Conservation (phyloP, 1,140 invertebrate genomes). For the Holotrichia oblita region DNA sequence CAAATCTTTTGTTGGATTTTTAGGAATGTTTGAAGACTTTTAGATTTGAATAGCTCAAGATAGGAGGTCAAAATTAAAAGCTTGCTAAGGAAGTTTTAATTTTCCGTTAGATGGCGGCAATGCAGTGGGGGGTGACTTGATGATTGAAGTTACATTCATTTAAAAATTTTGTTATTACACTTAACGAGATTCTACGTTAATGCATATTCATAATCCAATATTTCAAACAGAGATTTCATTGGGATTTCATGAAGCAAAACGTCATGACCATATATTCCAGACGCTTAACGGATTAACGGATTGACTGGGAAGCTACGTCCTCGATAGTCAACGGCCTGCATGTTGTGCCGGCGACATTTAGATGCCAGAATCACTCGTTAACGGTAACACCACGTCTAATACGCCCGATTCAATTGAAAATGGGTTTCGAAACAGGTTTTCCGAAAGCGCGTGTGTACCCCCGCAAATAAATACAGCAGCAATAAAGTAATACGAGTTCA, state of each 20-base stretch:
- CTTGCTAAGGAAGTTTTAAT: no score
- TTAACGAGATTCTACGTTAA: no score
- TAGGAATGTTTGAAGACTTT: no score
- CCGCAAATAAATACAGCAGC: neutral
- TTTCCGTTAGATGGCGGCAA: no score
- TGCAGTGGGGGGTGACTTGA: no score
- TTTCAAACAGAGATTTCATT: neutral
- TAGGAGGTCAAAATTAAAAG: no score
- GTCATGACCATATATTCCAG: neutral
- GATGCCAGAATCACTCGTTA: no score
- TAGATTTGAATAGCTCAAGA: no score
- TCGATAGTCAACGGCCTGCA: neutral
- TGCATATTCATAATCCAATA: neutral
- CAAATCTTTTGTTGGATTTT: no score
- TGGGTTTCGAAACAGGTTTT: neutral
- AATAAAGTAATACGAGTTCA: no score
- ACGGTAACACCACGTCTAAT: neutral
- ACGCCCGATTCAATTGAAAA: neutral
- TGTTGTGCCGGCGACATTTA: neutral
- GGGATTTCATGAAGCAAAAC: neutral
- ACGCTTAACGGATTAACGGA: conserved; percentile 6
- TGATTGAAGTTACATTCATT: no score
- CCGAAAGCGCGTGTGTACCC: neutral
- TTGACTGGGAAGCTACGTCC: neutral
- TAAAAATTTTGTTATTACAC: no score